phyloP scores from a whole-genome alignment of 2,888 invertebrate genomes.

The Myopa tessellatipennis region DNA sequence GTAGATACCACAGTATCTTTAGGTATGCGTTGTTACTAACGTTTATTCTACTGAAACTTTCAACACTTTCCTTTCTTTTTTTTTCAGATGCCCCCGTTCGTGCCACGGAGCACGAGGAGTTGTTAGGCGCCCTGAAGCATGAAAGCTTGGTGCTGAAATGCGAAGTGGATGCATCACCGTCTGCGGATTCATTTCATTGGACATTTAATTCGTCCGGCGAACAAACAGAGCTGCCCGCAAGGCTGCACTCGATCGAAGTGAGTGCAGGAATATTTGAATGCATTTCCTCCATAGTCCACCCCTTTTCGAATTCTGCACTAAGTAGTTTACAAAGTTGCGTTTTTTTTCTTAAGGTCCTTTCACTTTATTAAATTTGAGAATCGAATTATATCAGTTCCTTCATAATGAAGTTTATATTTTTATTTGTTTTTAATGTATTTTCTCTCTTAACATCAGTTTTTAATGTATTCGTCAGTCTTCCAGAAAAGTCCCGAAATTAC shows the following conservation, averaged over 20 bases:
- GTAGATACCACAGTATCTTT: neutral
- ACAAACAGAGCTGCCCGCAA: constrained; percentile 81
- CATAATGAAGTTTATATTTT: no score
- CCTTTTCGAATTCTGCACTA: neutral
- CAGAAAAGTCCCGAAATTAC: no score
- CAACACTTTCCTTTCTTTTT: constrained; percentile 27
- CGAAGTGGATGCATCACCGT: constrained; percentile 90
- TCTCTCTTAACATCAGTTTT: no score
- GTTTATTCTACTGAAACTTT: constrained; percentile 11
- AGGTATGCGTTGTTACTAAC: neutral
- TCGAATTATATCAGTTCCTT: no score
- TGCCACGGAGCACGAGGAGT: constrained; percentile 80
- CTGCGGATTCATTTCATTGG: constrained; percentile 88
- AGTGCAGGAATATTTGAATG: constrained; percentile 46
- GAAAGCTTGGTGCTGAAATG: constrained; percentile 88
- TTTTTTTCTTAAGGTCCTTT: neutral
- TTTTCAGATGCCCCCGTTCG: constrained; percentile 76
- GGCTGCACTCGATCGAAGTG: constrained; percentile 70
- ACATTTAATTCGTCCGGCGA: constrained; percentile 93
- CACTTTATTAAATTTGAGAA: no score
- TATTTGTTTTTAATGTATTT: no score
- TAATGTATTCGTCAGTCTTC: no score
- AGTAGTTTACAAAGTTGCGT: neutral
- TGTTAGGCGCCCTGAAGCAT: constrained; percentile 88
- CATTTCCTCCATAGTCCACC: neutral